Base-by-base conservation (phyloP, 1,140 invertebrate species). In the Camponotus pennsylvanicus region DNA sequence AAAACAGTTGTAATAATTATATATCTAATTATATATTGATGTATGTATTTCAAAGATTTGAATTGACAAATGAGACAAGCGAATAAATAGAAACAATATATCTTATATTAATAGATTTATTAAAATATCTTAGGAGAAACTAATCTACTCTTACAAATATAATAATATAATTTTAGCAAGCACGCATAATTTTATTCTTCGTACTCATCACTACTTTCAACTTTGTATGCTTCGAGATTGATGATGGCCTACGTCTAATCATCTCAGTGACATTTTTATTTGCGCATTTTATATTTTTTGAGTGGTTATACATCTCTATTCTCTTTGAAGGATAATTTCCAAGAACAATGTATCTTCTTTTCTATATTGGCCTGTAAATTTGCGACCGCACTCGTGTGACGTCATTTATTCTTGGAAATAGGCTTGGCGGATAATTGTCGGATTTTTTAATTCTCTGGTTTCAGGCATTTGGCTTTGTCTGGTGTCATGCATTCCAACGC, bases 101-200 rank as follows among this genome's bases (percentile, higher is more conserved):
- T 59, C 3, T 42, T 42, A 59, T 1, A 15, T 59, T 32, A 59
- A 73, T 4, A 21, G 11, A 75, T 83, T 83, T 83, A 83, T 83
- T 75, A 61, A 83, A 83, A 61, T 83, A 75, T 75, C 9, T 61
- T 83, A 83, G 4, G 27, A 27, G 27, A 49, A 61, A 37, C 52
- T 83, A 45, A 49, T 59, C 69, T 83, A 82, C 34, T 67, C 32
- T 8, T 49, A 83, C 52, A 61, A 49, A 75, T 63, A 73, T 49
- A 73, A 52, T 70, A 82, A 70, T 61, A 34, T 73, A 73, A 13
- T 32, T 80, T 57, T 73, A 71, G 6, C 27, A 34, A 45, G 15
- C 27, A 21, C 18, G 21, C 9, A 13, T n/a, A 45, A 42, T 61
- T 63, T 73, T 61, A 5, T 8, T 73, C 40, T 21, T 59, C 3